Base-by-base conservation (phyloP, 2,113 vertebrate species). In the Perccottus glenii region DNA sequence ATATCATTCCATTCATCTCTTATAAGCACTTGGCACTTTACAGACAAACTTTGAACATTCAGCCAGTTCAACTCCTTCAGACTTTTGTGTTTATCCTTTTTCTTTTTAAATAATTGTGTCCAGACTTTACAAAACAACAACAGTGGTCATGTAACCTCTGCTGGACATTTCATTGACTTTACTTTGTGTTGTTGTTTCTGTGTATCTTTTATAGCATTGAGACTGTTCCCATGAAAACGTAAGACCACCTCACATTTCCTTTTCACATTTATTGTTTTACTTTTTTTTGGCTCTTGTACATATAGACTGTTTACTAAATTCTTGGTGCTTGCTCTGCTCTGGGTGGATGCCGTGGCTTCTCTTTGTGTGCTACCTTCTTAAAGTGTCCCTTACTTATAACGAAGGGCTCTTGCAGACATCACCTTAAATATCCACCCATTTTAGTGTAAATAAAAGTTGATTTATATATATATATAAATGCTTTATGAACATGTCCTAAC, bases 221-320 rank as follows among this genome's bases (percentile, higher is more conserved):
- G 91, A 94, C 87, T 92, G 87, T 95, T 85, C 89, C 92, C 84
- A 92, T 96, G 94, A 95, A 98, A 95, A 96, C 32, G 77, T 96
- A 96, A 96, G 94, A 89, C 90, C 85, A 64, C 74, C 90, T 82
- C 56, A 69, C 61, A 62, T 52, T 70, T 52, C 60, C 27, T 63
- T 61, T 52, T 47, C 78, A 36, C 67, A 50, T 67, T 11, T 75
- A 58, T 66, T 71, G 78, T 46, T 83, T 55, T 71, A 67, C 73
- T 69, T 66, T 80, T 81, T 49, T 70, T 80, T 77, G 70, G 73
- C 60, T 88, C 85, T 73, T 91, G 89, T 90, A 87, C 63, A 90
- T 89, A 83, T 52, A 90, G 53, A 51, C 19, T 83, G 78, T 90
- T 83, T 89, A 88, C 89, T 90, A 73, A 80, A 86, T 84, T 85